These are phyloP conservation scores for Acromyrmex charruanus DNA, from an alignment of 1,140 invertebrate genomes.

Conservation along the genomic window DNA sequence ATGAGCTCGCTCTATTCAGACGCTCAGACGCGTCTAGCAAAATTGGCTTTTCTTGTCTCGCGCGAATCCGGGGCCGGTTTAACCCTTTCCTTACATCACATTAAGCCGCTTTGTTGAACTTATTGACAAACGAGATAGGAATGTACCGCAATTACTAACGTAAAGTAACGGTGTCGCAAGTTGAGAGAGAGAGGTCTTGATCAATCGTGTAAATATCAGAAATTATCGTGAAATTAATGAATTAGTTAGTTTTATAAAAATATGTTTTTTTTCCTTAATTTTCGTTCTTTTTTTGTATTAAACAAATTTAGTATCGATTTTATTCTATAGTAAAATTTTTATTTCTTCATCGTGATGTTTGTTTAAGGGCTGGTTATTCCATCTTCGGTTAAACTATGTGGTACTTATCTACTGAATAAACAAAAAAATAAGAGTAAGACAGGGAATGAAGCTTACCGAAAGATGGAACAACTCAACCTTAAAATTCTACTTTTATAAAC, in stretches of 20 bases:
- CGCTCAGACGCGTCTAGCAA: constrained; percentile 50
- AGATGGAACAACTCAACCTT: no score
- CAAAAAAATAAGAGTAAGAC: no score
- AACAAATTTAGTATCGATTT: neutral
- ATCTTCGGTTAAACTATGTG: no score
- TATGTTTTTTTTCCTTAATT: neutral
- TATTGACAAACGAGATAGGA: constrained; percentile 49
- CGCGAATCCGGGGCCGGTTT: constrained; percentile 43
- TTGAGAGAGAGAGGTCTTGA: constrained; percentile 14
- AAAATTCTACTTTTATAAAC: neutral
- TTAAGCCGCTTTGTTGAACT: constrained; percentile 37
- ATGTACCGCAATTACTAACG: constrained; percentile 27
- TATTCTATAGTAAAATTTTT: neutral
- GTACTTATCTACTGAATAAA: no score
- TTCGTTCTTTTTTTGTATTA: neutral
- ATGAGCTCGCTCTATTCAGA: constrained; percentile 56
- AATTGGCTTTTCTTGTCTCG: constrained; percentile 59
- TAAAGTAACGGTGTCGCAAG: constrained; percentile 22
- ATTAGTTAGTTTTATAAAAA: neutral
- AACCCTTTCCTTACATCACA: constrained; percentile 41
- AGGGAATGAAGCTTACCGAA: no score
- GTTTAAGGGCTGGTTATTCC: neutral
- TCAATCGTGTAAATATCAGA: constrained; percentile 9
- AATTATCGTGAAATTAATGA: neutral
- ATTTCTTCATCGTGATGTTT: neutral